phyloP scores from a whole-genome alignment of 2,113 vertebrate genomes.

The Colaptes auratus region DNA sequence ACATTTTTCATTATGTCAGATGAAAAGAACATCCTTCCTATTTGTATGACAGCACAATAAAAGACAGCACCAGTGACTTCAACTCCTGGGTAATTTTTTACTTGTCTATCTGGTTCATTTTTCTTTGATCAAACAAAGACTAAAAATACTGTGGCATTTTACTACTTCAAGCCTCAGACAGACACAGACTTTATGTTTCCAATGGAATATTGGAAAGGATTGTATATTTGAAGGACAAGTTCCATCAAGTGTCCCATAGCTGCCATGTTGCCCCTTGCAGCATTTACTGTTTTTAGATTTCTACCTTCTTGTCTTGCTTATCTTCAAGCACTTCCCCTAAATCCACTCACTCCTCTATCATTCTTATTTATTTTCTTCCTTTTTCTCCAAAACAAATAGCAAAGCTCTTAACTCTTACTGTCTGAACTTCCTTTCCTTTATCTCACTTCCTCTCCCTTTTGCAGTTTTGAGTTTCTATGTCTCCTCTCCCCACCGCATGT shows the following conservation, averaged over 20 bases:
- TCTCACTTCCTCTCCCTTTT: constrained; percentile 27
- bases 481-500: background rate
- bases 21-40: constrained; percentile 70
- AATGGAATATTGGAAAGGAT: background rate
- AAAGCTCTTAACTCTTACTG: constrained; percentile 51
- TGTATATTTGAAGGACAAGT: background rate
- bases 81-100: constrained; percentile 65
- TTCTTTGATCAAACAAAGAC: constrained; percentile 68
- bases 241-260: rapidly evolving
- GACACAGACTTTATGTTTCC: background rate
- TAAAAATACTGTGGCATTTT: constrained; percentile 67
- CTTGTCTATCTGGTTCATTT: constrained; percentile 65
- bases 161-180: constrained; percentile 39
- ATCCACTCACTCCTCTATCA: constrained; percentile 27
- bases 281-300: background rate
- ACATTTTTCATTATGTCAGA: constrained; percentile 72
- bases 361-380: constrained; percentile 38
- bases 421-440: constrained; percentile 50
- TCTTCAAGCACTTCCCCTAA: constrained; percentile 39
- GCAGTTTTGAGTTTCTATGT: background rate
- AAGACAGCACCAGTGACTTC: constrained; percentile 64
- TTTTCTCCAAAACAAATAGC: constrained; percentile 36
- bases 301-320: constrained; percentile 22
- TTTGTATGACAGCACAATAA: constrained; percentile 56
- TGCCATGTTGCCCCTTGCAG: background rate